These are phyloP conservation scores for Cryptotermes secundus DNA, from an alignment of 1,140 invertebrate genomes.

Conservation along the genomic window DNA sequence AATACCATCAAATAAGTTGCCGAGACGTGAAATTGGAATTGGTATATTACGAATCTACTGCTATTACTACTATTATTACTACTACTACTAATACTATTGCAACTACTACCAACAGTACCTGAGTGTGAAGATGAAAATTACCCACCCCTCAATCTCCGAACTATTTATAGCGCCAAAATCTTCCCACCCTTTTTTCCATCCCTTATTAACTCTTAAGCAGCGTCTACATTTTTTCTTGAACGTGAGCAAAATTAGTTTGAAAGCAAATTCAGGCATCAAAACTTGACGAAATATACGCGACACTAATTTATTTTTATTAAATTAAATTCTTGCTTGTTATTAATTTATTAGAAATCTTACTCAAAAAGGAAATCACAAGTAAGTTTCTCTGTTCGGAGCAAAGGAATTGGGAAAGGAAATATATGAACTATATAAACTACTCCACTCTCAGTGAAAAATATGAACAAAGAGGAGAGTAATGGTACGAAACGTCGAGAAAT, in stretches of 20 bases:
- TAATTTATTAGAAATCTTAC: background rate
- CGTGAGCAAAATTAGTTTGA: constrained; percentile 8
- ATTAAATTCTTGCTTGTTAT: constrained; percentile 10
- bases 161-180: background rate
- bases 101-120: too few species aligned
- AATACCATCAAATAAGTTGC: constrained; percentile 18
- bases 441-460: background rate
- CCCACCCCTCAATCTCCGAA: background rate
- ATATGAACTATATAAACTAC: background rate
- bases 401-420: background rate
- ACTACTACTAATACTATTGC: too few species aligned
- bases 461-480: background rate
- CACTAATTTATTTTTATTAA: constrained; percentile 10
- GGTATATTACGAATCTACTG: constrained; percentile 15
- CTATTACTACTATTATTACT: background rate
- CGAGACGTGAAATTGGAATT: constrained; percentile 11
- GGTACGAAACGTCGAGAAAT: background rate
- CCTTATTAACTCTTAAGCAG: background rate
- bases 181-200: background rate
- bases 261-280: constrained; percentile 3
- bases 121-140: background rate
- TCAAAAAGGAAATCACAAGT: background rate
- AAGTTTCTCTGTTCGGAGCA: background rate
- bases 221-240: background rate
- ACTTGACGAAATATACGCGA: background rate